Evolutionary conservation across 2,888 invertebrate species (phyloP), one percentile per base, ranked within the genome.

Genomic region (Marasmarcha lunaedactyla): DNA sequence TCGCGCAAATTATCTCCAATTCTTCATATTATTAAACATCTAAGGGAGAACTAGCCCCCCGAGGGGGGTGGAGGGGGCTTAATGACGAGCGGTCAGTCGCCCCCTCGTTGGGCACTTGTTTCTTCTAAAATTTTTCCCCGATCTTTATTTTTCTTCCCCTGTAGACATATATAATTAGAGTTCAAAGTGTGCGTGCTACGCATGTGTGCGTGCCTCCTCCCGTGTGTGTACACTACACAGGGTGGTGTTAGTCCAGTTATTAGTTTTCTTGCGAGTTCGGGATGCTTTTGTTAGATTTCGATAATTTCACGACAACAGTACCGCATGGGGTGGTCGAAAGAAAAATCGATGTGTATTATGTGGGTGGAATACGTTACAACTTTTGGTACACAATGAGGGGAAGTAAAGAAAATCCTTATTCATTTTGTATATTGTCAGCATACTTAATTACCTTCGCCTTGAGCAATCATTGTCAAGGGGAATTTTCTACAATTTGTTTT

Each of bases 1-100:
- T 81, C 79, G 78, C 81, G 81, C 83, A 83, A 83, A 83, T 83
- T 83, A 83, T 83, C 81, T 79, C 83, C 83, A 81, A 83, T 83
- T 83, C 83, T 81, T 83, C 83, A 83, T 83, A 83, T 83, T 81
- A 83, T 83, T 83, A 83, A 81, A 81, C 83, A 81, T 77, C 79
- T 63, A 55, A 54, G 77, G 79, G 79, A 71, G 69, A 71, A 73
- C 71, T 71, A 72, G 71, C 71, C 69, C 56, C 37, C 42, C 49
- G 50, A 47, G 50, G 47, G 39, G 46, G 44, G 46, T 46, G 41
- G 42, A 49, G 67, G 70, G 65, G 70, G 65, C 63, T 66, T 81
- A 79, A 81, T 79, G 79, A 79, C 68, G 71, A 69, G 74, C 74
- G 81, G 81, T 81, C 81, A 81, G 73, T 20, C 7, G 3, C 67